A percentile compares a stretch with the other conserved stretches of the same genome.
phyloP scores from a whole-genome alignment of 2,113 vertebrate genomes.

The Pyxicephalus adspersus region DNA sequence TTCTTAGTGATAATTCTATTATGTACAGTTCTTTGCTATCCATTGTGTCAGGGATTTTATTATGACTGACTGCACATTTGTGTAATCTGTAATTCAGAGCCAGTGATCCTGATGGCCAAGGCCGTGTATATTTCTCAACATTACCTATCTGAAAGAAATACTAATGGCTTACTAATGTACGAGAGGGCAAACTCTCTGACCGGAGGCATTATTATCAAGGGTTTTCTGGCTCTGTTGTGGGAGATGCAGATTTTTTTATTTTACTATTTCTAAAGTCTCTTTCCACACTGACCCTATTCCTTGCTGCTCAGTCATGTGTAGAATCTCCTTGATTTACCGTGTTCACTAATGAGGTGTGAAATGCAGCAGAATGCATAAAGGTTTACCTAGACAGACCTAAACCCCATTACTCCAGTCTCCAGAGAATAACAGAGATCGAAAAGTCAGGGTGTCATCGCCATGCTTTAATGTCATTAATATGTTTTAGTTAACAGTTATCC shows the following conservation, averaged over 20 bases:
- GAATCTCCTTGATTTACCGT: constrained; percentile 35
- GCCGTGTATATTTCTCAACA: not conserved
- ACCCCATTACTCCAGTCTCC: not conserved
- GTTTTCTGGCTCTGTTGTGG: not conserved
- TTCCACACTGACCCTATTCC: constrained; percentile 33
- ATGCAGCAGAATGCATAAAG: not conserved
- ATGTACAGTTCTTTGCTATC: not conserved
- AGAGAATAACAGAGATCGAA: not conserved
- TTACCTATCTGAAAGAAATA: constrained; percentile 15
- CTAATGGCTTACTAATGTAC: constrained; percentile 40
- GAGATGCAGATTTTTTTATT: constrained; percentile 13
- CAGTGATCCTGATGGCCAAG: constrained; percentile 17
- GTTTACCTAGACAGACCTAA: constrained; percentile 47
- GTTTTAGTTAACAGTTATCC: constrained; percentile 10
- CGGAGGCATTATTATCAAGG: not conserved
- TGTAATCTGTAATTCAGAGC: constrained; percentile 38
- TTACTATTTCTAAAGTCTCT: not conserved
- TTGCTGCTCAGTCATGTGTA: constrained; percentile 27
- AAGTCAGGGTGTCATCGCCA: not conserved
- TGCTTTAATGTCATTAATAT: not conserved
- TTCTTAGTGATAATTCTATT: not conserved
- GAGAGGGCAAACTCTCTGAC: constrained; percentile 4
- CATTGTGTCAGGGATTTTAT: constrained; percentile 12
- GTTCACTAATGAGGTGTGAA: constrained; percentile 15
- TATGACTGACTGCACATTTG: constrained; percentile 13